phyloP scores from a whole-genome alignment of 2,113 vertebrate genomes.

The Spermophilus dauricus region DNA sequence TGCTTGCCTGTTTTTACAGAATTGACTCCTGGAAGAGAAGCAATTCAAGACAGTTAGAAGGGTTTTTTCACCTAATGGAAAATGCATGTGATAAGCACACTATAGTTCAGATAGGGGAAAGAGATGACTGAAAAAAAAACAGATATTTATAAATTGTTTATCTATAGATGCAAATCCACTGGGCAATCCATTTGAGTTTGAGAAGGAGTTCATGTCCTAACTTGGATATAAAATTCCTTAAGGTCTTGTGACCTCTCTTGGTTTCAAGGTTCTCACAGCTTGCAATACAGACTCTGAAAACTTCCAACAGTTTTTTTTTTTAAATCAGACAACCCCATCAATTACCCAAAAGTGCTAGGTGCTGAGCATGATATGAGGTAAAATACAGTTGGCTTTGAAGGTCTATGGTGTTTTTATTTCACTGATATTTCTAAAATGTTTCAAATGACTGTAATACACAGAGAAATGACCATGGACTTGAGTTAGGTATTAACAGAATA shows the following conservation, averaged over 20 bases:
- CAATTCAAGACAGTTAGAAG: neutral
- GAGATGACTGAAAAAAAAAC: conserved; percentile 39
- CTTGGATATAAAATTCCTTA: conserved; percentile 51
- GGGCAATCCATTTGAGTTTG: neutral
- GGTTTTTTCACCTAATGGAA: conserved; percentile 8
- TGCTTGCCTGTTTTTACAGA: neutral
- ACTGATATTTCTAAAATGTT: conserved; percentile 72
- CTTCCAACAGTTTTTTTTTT: neutral
- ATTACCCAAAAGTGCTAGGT: conserved; percentile 55
- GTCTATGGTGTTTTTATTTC: conserved; percentile 51
- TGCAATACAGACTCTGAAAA: conserved; percentile 42
- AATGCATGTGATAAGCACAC: neutral
- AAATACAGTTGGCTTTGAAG: conserved; percentile 53
- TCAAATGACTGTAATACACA: conserved; percentile 70
- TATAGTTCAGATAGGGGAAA: neutral
- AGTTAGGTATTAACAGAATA: conserved; percentile 26
- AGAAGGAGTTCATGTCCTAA: neutral
- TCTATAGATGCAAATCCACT: conserved; percentile 22
- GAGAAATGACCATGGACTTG: conserved; percentile 40
- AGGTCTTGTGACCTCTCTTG: neutral
- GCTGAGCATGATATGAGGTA: conserved; percentile 28
- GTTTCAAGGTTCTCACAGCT: neutral
- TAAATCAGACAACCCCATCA: neutral
- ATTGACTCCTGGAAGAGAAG: neutral
- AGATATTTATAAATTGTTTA: conserved; percentile 51